Evolutionary conservation across 2,888 invertebrate genomes (phyloP), one percentile per base, ranked within the genome.

Genomic region (Apamea epomidion): DNA sequence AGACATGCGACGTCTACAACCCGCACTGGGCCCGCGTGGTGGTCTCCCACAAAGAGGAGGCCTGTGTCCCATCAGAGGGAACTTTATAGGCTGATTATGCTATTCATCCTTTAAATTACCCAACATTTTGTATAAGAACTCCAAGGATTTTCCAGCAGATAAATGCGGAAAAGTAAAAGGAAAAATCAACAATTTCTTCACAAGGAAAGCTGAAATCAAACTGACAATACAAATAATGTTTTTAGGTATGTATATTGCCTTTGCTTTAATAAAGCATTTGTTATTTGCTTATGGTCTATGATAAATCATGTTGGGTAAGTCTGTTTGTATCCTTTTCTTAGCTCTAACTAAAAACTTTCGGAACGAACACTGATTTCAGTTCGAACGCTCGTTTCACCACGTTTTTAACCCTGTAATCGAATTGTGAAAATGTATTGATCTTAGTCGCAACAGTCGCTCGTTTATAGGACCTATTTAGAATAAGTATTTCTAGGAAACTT

Each of bases 401-500:
- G 12, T 58, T 48, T 42, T 74, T 62, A 37, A 54, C 45, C 12
- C 76, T 58, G 75, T 62, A 69, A 75, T 54, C 1, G 58, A 48
- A 69, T 64, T 42, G 29, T 64, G 29, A 69, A 65, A 65, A 48
- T 45, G 14, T 80, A 32, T 37, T 37, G 18, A 42, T 69, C 18
- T 78, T 42, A 29, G 4, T 71, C 25, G 32, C 25, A 58, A 25
- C 8, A 25, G 37, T 18, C 18, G 21, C 14, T 51, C 12, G 25
- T 51, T 60, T 48, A 48, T 10, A 58, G 7, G 25, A 60, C 14
- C 29, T 42, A 42, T 69, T 42, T 62, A 29, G 4, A 62, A 51
- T 78, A 42, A 32, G 0, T 60, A 62, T 64, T 51, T 78, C 18
- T 45, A 32, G 18, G 54, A 62, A 62, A 32, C 12, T n/a, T 21